Conservation (phyloP, 1,140 invertebrate species). For the Ceratina japonica region DNA sequence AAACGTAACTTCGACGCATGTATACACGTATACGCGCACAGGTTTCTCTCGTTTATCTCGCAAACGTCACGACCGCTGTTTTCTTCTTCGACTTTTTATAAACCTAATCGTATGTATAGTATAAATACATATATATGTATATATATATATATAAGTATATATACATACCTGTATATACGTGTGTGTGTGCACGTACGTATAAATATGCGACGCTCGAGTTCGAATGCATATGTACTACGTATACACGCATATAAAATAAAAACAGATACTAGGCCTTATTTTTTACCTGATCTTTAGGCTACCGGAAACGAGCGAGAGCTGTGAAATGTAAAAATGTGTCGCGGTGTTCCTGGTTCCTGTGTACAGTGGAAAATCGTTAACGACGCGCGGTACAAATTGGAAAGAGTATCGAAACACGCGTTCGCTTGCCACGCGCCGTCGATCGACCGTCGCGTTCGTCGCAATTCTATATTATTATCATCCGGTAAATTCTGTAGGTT, state of each 20-base stretch:
- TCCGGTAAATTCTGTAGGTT: too few relatives aligned
- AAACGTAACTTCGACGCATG: too few relatives aligned
- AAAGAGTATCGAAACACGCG: slow-evolving; percentile 8
- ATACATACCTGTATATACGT: slow-evolving; percentile 28
- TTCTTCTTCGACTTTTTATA: slow-evolving; percentile 13
- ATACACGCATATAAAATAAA: slow-evolving; percentile 19
- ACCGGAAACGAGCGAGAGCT: slow-evolving; percentile 8
- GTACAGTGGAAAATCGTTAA: slow-evolving; percentile 41
- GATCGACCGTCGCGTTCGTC: too few relatives aligned
- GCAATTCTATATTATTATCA: too few relatives aligned
- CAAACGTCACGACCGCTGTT: neutral
- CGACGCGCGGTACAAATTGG: slow-evolving; percentile 11
- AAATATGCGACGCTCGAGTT: neutral
- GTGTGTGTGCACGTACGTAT: slow-evolving; percentile 17
- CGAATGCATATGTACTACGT: slow-evolving; percentile 15
- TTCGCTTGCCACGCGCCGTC: neutral
- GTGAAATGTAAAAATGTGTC: slow-evolving; percentile 31
- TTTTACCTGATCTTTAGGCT: slow-evolving; percentile 54
- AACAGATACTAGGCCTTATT: slow-evolving; percentile 49
- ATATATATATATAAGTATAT: slow-evolving; percentile 7
- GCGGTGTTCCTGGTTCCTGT: slow-evolving; percentile 45
- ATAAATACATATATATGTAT: neutral
- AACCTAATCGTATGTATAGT: slow-evolving; percentile 29
- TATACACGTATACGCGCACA: too few relatives aligned
- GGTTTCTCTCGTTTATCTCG: slow-evolving; percentile 31